Evolutionary conservation across 2,888 invertebrate species (phyloP).

Genomic region (Syrista parreyssii): DNA sequence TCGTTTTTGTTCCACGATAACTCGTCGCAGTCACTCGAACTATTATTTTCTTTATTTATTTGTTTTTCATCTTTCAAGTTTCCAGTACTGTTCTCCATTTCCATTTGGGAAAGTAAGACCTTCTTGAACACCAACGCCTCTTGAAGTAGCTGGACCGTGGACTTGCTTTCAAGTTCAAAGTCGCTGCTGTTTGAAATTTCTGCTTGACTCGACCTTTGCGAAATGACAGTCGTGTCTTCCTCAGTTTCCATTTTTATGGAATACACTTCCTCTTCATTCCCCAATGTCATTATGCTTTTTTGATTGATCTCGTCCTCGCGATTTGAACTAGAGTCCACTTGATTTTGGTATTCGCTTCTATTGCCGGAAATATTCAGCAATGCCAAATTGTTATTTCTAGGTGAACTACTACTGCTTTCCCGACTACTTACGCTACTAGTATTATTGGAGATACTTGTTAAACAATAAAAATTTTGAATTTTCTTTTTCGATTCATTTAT

Average conservation of each 20-base stretch:
- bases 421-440: neutral
- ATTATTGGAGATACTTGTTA: neutral
- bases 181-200: constrained; percentile 42
- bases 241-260: constrained; percentile 25
- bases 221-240: constrained; percentile 20
- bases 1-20: constrained; percentile 17
- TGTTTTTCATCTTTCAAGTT: neutral
- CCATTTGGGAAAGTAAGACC: constrained; percentile 36
- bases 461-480: neutral
- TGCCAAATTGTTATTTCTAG: neutral
- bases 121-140: constrained; percentile 45
- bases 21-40: neutral
- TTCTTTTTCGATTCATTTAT: neutral
- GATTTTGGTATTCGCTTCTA: neutral
- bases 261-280: neutral
- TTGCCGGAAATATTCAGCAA: neutral
- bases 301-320: neutral
- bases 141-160: constrained; percentile 38
- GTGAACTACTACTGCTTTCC: neutral
- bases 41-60: neutral
- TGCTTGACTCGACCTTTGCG: constrained; percentile 30
- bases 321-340: neutral
- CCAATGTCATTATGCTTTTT: neutral
- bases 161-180: constrained; percentile 32
- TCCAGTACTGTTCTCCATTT: constrained; percentile 23